These are phyloP conservation scores for Carpatolechia fugitivella DNA, from an alignment of 2,888 invertebrate species.

Conservation along the genomic window DNA sequence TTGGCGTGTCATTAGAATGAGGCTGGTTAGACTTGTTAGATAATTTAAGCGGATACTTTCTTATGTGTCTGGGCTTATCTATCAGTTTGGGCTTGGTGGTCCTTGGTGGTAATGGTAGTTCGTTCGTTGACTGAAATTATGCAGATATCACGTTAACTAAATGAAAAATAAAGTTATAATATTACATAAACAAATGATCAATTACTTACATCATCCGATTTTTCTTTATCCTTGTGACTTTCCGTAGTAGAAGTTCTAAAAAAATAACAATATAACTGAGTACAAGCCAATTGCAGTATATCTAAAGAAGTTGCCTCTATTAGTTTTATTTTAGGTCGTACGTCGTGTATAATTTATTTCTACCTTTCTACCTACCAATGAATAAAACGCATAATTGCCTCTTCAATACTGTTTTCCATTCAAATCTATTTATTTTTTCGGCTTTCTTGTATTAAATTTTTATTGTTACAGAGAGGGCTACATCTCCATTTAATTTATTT, in stretches of 20 bases:
- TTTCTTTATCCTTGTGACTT: constrained; percentile 14
- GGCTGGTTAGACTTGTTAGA: constrained; percentile 22
- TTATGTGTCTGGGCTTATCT: constrained; percentile 60
- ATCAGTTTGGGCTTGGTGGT: constrained; percentile 55
- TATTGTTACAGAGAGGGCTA: no score
- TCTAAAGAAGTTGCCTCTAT: no score
- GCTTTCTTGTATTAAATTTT: no score
- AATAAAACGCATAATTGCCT: no score
- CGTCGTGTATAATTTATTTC: no score
- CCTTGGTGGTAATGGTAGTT: constrained; percentile 59
- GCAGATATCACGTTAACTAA: not conserved
- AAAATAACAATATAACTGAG: not conserved
- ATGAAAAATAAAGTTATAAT: not conserved
- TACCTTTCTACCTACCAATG: no score
- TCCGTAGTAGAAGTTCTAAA: not conserved
- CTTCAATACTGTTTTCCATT: no score
- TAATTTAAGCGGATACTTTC: constrained; percentile 57
- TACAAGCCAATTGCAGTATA: no score
- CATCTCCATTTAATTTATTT: no score
- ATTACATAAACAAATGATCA: not conserved
- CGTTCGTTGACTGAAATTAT: constrained; percentile 43
- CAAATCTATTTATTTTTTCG: no score
- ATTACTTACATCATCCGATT: constrained; percentile 28
- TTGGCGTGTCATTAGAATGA: constrained; percentile 12
- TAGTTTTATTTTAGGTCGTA: no score